Conservation (phyloP, 2,113 vertebrate genomes). For the Copsychus sechellarum region DNA sequence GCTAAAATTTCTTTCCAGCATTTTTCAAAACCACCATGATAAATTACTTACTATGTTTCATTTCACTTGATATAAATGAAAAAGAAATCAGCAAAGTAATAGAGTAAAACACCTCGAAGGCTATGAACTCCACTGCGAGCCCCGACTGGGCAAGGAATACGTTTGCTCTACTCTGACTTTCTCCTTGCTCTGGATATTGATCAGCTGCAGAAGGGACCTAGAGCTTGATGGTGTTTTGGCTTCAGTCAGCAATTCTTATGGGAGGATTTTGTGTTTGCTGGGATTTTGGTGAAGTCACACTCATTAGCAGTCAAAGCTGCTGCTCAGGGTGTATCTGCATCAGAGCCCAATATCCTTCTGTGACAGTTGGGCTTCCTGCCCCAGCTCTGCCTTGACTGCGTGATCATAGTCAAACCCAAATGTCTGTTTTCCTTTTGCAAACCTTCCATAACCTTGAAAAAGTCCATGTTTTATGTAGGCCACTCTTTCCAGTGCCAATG, state of each 20-base stretch:
- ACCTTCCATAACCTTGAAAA: background rate
- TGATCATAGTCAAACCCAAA: background rate
- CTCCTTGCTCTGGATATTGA: background rate
- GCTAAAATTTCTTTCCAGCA: background rate
- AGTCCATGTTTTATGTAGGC: background rate
- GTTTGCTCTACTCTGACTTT: background rate
- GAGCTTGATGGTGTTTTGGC: background rate
- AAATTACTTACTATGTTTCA: background rate
- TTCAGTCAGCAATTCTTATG: background rate
- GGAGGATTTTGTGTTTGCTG: background rate
- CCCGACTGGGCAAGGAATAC: background rate
- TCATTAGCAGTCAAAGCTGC: background rate
- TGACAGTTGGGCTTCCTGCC: background rate
- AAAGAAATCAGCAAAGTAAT: background rate
- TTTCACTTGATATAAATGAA: background rate
- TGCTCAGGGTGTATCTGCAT: background rate
- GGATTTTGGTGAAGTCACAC: background rate
- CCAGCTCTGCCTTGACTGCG: background rate
- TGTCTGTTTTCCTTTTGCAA: background rate
- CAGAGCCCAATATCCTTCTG: background rate
- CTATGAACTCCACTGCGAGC: background rate
- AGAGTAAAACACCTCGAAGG: background rate
- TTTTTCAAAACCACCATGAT: background rate
- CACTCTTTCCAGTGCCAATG: background rate
- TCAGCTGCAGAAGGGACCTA: background rate